Evolutionary conservation across 2,888 invertebrate species (phyloP).

Genomic region (Caenorhabditis virilis): DNA sequence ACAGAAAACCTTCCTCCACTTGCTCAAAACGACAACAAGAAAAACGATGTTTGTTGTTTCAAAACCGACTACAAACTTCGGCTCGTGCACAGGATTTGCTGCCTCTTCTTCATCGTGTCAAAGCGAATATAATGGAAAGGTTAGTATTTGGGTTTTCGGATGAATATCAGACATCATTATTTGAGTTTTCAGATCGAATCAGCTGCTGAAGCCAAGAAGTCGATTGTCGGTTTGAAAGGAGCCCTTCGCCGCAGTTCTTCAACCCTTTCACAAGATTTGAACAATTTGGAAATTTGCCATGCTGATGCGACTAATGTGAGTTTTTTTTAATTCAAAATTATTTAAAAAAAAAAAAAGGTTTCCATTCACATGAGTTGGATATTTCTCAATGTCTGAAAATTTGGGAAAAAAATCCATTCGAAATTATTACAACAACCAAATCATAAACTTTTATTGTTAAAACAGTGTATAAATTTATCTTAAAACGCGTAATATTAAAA

Average conservation of each 20-base stretch:
- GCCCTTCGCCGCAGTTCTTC: conserved; percentile 36
- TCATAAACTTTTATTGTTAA: too few relatives aligned
- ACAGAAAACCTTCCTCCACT: too few relatives aligned
- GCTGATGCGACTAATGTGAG: conserved; percentile 32
- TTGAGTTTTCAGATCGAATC: conserved; percentile 10
- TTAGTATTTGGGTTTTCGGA: not conserved
- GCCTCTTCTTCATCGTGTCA: conserved; percentile 29
- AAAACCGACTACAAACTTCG: conserved; percentile 13
- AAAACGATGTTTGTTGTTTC: conserved; percentile 30
- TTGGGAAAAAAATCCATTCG: not conserved
- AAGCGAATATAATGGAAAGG: conserved; percentile 29
- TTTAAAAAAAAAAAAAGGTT: too few relatives aligned
- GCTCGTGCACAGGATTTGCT: conserved; percentile 13
- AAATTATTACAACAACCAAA: not conserved
- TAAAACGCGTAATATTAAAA: too few relatives aligned
- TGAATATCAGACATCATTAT: not conserved
- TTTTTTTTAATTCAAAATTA: too few relatives aligned
- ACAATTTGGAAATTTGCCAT: conserved; percentile 16
- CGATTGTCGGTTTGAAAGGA: conserved; percentile 22
- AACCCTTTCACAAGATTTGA: conserved; percentile 30
- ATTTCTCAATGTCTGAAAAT: too few relatives aligned
- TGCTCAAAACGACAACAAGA: not conserved
- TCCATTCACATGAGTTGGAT: too few relatives aligned
- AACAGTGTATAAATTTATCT: too few relatives aligned
- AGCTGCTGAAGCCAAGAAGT: conserved; percentile 20